Base-by-base conservation (phyloP, 2,113 vertebrate genomes). In the Ursus arctos region DNA sequence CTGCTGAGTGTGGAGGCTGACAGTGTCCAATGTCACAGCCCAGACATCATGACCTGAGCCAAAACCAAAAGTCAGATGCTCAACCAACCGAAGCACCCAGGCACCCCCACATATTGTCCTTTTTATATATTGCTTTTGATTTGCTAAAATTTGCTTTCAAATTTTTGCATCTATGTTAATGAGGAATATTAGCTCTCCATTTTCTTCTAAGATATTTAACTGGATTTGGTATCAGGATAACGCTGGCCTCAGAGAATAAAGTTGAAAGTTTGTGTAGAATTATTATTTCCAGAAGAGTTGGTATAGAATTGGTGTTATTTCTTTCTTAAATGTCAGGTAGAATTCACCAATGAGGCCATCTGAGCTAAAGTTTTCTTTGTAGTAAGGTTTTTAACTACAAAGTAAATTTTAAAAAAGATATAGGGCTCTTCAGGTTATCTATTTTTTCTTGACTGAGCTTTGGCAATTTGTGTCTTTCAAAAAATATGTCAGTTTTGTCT, bases 261-360 rank as follows among this genome's bases (percentile, higher is more conserved):
- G 36, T 43, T 79, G 31, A 72, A n/a, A 91, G n/a, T 91, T 85
- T 90, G 24, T 72, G 11, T 55, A 86, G 26, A 63, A 71, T 67
- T 76, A 31, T 91, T 79, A 65, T 77, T 90, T 94, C 71, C 85
- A 31, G 15, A 96, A 61, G 40, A 71, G 65, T 24, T 96, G 51
- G 55, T 40, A 40, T 69, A 57, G 36, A 79, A 80, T 28, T 87
- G 26, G 55, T 61, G 80, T 14, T 71, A 57, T 26, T 77, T 90
- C 72, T 77, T 55, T 31, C 28, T 93, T 85, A 76, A 31, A 36
- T 85, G 28, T 74, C 83, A 51, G 43, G 47, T 83, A 28, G 12
- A 77, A 77, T 85, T 85, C 49, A 83, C 59, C 94, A 79, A 24
- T 79, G 40, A 49, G 9, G 16, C 5, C 28, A 53, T 28, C 21